These are phyloP conservation scores for Syrphus vitripennis DNA, from an alignment of 2,888 invertebrate species.

Conservation along the genomic window DNA sequence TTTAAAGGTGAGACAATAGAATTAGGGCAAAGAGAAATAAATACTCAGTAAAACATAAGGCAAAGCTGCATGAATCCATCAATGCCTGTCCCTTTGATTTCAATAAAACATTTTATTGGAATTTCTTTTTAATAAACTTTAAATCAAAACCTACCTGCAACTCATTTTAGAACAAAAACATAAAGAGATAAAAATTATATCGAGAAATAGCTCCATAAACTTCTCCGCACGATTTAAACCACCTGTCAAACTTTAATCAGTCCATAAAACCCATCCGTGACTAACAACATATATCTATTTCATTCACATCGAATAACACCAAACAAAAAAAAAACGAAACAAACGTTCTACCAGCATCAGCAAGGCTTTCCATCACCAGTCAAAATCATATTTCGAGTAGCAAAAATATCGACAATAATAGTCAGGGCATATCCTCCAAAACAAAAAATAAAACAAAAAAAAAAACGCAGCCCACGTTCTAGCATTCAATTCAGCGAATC, in stretches of 20 bases:
- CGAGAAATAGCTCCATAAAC: neutral
- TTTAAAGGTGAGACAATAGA: too few species aligned
- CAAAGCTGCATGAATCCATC: too few species aligned
- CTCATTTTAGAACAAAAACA: too few species aligned
- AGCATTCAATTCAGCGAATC: constrained; percentile 21
- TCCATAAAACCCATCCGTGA: neutral
- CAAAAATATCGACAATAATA: neutral
- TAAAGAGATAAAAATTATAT: neutral
- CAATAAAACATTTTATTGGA: too few species aligned
- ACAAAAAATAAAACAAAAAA: neutral
- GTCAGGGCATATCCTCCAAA: neutral
- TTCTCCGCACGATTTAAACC: neutral
- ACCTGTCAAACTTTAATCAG: constrained; percentile 6
- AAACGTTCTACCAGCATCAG: neutral
- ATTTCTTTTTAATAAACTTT: too few species aligned
- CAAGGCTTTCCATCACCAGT: neutral
- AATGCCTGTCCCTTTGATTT: too few species aligned
- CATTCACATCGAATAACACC: neutral
- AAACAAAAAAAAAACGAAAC: neutral
- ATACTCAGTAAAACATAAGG: too few species aligned
- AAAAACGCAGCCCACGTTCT: neutral
- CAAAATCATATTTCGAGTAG: constrained; percentile 11
- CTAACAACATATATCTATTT: constrained; percentile 14
- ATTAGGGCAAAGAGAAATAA: too few species aligned
- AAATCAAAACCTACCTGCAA: too few species aligned